phyloP scores from a whole-genome alignment of 2,888 invertebrate genomes.

The Conops quadrifasciatus region DNA sequence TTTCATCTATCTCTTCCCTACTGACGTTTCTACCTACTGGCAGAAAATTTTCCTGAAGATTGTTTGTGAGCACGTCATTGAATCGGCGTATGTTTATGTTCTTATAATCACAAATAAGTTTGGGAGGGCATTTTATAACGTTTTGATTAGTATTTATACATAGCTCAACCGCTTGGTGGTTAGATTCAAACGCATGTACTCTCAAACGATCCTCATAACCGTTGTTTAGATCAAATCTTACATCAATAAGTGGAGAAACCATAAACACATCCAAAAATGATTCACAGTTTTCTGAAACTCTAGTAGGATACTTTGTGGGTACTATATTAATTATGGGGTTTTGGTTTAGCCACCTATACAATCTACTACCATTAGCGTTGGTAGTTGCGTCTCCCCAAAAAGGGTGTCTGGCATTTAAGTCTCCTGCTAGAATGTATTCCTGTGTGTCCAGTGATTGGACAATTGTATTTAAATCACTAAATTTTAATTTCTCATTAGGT shows the following conservation, averaged over 20 bases:
- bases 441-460: not conserved
- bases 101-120: not conserved
- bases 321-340: not conserved
- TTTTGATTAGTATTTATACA: not conserved
- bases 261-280: slow-evolving; percentile 22
- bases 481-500: not conserved
- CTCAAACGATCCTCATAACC: not conserved
- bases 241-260: not conserved
- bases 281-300: not conserved
- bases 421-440: slow-evolving; percentile 9
- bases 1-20: not conserved
- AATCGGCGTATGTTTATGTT: not conserved
- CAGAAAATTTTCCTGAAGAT: not conserved
- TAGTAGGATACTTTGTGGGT: not conserved
- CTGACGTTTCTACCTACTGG: not conserved
- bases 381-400: slow-evolving; percentile 8
- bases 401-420: too few species aligned
- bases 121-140: not conserved
- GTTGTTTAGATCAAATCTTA: not conserved
- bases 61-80: not conserved
- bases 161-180: slow-evolving; percentile 13
- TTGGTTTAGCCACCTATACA: not conserved
- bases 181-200: not conserved
- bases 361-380: slow-evolving; percentile 11
- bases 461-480: not conserved